phyloP scores from a whole-genome alignment of 2,797 vertebrate genomes.

The Parauchenoglanis punctatus region DNA sequence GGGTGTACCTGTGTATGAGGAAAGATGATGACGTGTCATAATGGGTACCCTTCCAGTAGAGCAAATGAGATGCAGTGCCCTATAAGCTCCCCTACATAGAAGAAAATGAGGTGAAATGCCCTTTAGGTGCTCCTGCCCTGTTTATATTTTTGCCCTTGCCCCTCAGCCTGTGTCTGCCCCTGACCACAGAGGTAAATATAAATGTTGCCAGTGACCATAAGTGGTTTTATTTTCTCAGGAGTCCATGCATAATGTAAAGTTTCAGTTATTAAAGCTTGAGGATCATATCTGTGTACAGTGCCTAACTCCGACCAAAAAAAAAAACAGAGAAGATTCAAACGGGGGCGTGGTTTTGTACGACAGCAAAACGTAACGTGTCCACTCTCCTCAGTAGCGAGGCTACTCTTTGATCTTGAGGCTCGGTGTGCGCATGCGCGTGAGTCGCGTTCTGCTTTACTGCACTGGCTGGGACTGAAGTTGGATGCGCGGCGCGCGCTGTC shows the following conservation, averaged over 20 bases:
- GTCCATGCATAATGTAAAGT: conserved; percentile 15
- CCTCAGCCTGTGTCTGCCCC: background rate
- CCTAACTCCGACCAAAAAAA: conserved; percentile 8
- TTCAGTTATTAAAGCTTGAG: conserved; percentile 4
- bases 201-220: background rate
- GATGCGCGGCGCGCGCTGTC: conserved; percentile 89
- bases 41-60: background rate
- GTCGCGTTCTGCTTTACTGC: conserved; percentile 92
- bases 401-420: conserved; percentile 94
- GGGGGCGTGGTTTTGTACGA: conserved; percentile 22
- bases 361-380: conserved; percentile 32
- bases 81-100: background rate
- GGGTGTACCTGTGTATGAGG: background rate
- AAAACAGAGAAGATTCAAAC: background rate
- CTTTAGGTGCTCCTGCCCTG: background rate
- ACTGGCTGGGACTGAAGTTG: conserved; percentile 97
- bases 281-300: background rate
- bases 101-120: background rate
- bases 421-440: conserved; percentile 90
- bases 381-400: conserved; percentile 57
- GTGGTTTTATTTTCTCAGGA: background rate
- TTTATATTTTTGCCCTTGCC: background rate
- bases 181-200: background rate
- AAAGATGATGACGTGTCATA: background rate
- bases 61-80: background rate